Base-by-base conservation (phyloP, 2,888 invertebrate genomes). In the Apotomis capreana region DNA sequence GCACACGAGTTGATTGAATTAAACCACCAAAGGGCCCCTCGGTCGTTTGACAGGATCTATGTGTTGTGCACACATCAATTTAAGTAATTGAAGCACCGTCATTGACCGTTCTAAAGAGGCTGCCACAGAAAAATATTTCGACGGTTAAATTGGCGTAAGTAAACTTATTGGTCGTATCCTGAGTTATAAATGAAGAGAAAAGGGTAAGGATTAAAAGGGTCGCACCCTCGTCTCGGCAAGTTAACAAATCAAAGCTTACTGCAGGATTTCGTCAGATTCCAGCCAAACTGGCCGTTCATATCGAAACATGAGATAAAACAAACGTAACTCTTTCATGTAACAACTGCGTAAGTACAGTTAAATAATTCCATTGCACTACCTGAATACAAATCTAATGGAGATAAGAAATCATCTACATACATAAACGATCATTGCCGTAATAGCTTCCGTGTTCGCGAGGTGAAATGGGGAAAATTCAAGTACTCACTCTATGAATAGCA, bases 11-110 rank as follows among this genome's bases (percentile, higher is more conserved):
- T 90, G 87, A 91, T 90, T 90, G 87, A 91, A 90, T 91, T 88
- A 89, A 89, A 81, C 77, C 77, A 75, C 77, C 82, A 80, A 82
- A 85, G 84, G 87, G 84, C 85, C 88, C 89, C 87, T 84, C 84
- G 78, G 70, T 83, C 82, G 82, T 87, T 84, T 80, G 83, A 81
- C 82, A 78, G 87, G 85, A 90, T 91, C 85, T 87, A 88, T 89
- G 84, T 89, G 90, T 87, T 80, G 83, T 78, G 83, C 83, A 91
- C 91, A 91, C 89, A 92, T 89, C 89, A 90, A 92, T 92, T 91
- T 88, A 87, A 80, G 83, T 89, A 91, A 92, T 92, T 91, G 90
- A 86, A 75, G 79, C 75, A 70, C 77, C 74, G 78, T 80, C 76
- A 80, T 77, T 54, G 71, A 71, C 61, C 69, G 68, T n/a, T 60